A percentile compares a stretch with the other conserved stretches of the same genome.
These are phyloP conservation scores for Sakesphorus luctuosus DNA, from an alignment of 2,113 vertebrate species.

Conservation along the genomic window DNA sequence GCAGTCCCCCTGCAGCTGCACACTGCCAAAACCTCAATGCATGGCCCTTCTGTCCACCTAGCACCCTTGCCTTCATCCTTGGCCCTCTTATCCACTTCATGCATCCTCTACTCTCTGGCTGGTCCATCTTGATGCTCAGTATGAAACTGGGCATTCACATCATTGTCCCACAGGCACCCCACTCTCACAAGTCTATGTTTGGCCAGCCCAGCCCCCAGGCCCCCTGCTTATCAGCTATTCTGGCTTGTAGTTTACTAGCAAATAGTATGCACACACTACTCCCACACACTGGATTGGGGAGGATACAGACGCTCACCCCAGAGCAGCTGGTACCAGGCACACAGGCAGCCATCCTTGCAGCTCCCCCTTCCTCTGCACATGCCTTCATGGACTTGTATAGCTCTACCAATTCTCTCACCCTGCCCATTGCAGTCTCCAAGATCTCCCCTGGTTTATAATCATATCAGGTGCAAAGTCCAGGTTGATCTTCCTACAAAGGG, in stretches of 20 bases:
- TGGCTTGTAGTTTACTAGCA: neutral
- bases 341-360: neutral
- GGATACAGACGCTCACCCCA: rapidly evolving
- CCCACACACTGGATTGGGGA: neutral
- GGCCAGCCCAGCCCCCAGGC: neutral
- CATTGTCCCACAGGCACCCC: rapidly evolving
- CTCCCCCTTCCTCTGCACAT: neutral
- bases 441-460: neutral
- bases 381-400: neutral
- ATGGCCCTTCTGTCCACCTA: neutral
- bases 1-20: rapidly evolving
- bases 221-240: neutral
- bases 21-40: neutral
- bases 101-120: neutral
- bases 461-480: neutral
- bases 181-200: neutral
- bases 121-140: neutral
- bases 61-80: neutral
- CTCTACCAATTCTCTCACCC: neutral
- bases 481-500: neutral
- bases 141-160: neutral
- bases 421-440: neutral
- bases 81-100: neutral
- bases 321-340: neutral
- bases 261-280: neutral